Conservation (phyloP, 2,797 vertebrate species). For the Martes flavigula region DNA sequence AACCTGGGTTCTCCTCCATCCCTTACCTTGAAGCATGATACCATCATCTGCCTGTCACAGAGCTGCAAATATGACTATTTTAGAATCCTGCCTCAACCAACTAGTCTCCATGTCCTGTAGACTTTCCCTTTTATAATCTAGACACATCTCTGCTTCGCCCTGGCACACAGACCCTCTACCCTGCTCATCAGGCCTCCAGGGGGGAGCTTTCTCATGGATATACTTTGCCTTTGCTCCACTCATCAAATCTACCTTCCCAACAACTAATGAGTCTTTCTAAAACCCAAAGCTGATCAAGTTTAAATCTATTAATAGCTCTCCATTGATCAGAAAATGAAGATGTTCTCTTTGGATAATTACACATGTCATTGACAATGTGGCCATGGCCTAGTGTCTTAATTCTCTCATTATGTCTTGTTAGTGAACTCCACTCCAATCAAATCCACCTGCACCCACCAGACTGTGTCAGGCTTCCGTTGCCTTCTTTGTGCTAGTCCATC, state of each 20-base stretch:
- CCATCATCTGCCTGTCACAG: background rate
- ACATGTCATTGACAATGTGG: background rate
- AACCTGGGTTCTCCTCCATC: background rate
- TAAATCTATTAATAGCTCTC: conserved; percentile 27
- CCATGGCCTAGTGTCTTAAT: background rate
- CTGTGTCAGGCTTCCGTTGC: background rate
- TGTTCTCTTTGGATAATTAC: background rate
- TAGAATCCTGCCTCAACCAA: background rate
- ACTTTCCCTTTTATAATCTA: background rate
- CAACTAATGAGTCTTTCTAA: background rate
- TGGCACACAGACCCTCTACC: background rate
- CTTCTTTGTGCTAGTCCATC: background rate
- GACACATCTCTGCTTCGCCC: background rate
- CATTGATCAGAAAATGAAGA: background rate
- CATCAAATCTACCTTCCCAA: background rate
- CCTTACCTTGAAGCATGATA: background rate
- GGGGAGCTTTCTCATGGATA: background rate
- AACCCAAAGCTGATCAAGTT: conserved; percentile 28
- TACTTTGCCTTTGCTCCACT: background rate
- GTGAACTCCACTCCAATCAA: background rate
- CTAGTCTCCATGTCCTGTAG: background rate
- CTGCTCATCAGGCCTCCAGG: background rate
- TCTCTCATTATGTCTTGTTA: background rate
- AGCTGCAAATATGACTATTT: background rate
- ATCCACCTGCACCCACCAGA: background rate